phyloP scores from a whole-genome alignment of 2,888 invertebrate species.

The Synanthedon andrenaeformis region DNA sequence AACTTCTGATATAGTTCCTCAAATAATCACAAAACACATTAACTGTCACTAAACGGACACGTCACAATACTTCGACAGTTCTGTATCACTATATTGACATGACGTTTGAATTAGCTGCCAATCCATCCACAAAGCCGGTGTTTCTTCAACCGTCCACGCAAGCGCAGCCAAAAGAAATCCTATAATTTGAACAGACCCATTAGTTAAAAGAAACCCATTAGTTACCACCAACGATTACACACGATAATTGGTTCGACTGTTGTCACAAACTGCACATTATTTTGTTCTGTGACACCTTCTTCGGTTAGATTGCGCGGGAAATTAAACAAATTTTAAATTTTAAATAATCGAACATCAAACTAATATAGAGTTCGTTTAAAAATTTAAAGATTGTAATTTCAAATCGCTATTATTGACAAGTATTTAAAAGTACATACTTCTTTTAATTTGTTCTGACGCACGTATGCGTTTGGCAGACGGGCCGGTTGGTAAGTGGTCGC shows the following conservation, averaged over 20 bases:
- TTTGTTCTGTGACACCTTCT: slow-evolving; percentile 1
- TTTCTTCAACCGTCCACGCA: slow-evolving; percentile 31
- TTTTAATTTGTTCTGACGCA: slow-evolving; percentile 24
- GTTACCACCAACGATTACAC: slow-evolving; percentile 38
- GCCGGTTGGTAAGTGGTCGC: slow-evolving; percentile 55
- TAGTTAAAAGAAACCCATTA: slow-evolving; percentile 37
- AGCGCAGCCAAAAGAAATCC: slow-evolving; percentile 52
- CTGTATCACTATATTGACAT: slow-evolving; percentile 30
- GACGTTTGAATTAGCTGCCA: slow-evolving; percentile 13
- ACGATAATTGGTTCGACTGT: slow-evolving; percentile 29
- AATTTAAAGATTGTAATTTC: background rate
- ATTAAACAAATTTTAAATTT: slow-evolving; percentile 13
- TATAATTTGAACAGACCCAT: slow-evolving; percentile 56
- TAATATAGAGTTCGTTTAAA: no score
- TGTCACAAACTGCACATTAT: background rate
- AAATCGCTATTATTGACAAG: background rate
- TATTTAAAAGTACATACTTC: slow-evolving; percentile 21
- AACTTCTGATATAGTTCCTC: slow-evolving; percentile 1
- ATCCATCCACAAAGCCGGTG: slow-evolving; percentile 44
- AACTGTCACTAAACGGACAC: no score
- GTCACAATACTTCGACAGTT: no score
- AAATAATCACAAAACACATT: background rate
- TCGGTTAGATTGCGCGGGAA: slow-evolving; percentile 13
- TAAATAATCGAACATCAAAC: background rate
- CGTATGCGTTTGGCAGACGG: slow-evolving; percentile 48